Evolutionary conservation across 1,140 invertebrate genomes (phyloP), one percentile per base, ranked within the genome.

Genomic region (Chrysopa pallens): DNA sequence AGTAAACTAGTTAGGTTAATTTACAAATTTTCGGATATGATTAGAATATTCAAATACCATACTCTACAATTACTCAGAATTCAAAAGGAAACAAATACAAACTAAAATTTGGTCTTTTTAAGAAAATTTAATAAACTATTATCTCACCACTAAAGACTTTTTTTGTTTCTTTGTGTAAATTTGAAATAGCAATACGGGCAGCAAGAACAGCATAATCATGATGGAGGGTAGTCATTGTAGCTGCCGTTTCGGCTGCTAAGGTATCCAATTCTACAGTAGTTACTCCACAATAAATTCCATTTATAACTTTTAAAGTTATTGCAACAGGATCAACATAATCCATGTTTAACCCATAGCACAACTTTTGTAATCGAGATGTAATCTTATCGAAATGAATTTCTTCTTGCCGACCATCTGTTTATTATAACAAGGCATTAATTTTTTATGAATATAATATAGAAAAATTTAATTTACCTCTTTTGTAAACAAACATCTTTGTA

Each of bases 321-420:
- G 78, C 69, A 73, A 94, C 90, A 15, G 94, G 91, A 63, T 97
- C 90, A 35, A 98, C 80, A 71, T 85, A 96, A 43, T 97, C 89
- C 76, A 84, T 85, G 60, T 97, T 89, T 4, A 98, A 68, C 29
- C 87, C 88, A 71, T 96, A 96, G 56, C 94, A 96, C 39, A 97
- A 68, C 57, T 97, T 97, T 54, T 84, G 76, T 29, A 98, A 91
- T 51, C 94, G 70, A 0, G 86, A 91, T 2, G 93, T 97, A 43
- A 98, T 98, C 73, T 98, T 98, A 62, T 98, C 93, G 63, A 96
- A 89, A 63, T 93, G 85, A 4, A 98, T 84, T 52, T 82, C 77
- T 63, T 98, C 92, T 54, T 82, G 75, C n/a, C 84, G 69, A 0
- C 90, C 91, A 74, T 84, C 91, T 85, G 50, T 37, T 63, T 63